These are phyloP conservation scores for Tragelaphus eurycerus DNA, from an alignment of 2,797 vertebrate genomes.

Conservation along the genomic window DNA sequence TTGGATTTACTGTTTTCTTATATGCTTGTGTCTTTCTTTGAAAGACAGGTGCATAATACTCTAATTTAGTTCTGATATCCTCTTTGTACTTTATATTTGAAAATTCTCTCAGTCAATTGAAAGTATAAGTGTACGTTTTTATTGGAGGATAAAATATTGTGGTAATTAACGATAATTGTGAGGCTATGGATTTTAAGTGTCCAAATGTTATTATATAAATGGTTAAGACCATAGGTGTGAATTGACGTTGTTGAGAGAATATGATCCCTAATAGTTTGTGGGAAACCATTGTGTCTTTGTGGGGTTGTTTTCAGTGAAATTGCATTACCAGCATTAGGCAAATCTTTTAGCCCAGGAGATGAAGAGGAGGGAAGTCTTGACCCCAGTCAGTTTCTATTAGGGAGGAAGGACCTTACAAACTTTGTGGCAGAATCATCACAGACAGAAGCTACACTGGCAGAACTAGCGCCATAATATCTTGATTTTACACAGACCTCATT, in stretches of 20 bases:
- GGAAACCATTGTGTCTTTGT: not conserved
- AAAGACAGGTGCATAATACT: not conserved
- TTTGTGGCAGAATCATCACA: not conserved
- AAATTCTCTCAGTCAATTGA: not conserved
- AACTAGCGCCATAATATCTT: not conserved
- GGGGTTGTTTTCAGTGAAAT: not conserved
- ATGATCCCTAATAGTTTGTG: not conserved
- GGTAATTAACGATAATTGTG: not conserved
- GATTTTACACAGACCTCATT: not conserved
- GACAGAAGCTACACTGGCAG: not conserved
- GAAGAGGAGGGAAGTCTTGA: not conserved
- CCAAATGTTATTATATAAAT: not conserved
- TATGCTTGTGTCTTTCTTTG: not conserved
- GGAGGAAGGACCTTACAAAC: slow-evolving; percentile 8
- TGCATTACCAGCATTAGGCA: not conserved
- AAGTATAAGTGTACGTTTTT: not conserved
- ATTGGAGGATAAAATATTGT: not conserved
- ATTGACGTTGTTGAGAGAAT: not conserved
- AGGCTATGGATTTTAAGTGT: not conserved
- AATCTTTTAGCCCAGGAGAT: not conserved
- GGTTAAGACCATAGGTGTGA: not conserved
- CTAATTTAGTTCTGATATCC: not conserved
- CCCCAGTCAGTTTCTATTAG: not conserved
- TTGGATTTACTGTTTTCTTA: not conserved
- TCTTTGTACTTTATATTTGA: not conserved